Evolutionary conservation across 2,797 vertebrate genomes (phyloP), one percentile per base, ranked within the genome.

Genomic region (Pelobates cultripes): DNA sequence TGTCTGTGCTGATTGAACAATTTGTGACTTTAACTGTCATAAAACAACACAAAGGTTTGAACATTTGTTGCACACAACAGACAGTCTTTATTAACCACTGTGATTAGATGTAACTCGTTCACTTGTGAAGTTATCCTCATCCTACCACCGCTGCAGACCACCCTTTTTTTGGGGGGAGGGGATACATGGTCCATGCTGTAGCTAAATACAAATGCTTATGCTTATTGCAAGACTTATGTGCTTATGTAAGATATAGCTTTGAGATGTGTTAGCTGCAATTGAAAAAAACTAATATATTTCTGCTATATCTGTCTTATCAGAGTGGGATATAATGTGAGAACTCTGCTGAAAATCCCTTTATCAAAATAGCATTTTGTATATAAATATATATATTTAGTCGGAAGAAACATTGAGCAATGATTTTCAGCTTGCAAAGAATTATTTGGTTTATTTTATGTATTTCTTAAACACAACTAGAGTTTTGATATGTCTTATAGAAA

Each of bases 401-500:
- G 17, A 77, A 57, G 70, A 42, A 17, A 68, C 63, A 75, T 85
- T 78, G 72, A 79, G 76, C 85, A 77, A 85, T 0, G 4, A 81
- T 79, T 86, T 82, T 85, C 15, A 85, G 73, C 77, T 85, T 79
- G 76, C 78, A 55, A 82, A 90, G 82, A 86, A 86, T 73, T 82
- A 72, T 51, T 15, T n/a, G 70, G 17, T 83, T 85, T 87, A 81
- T 78, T 79, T 70, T 60, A 28, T 28, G 28, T 28, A 28, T 28
- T 28, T 28, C 81, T 28, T 51, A 9, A 69, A 85, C 78, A 87
- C 85, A 68, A 77, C 83, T 86, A 3, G 79, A 70, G 75, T 57
- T 80, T 84, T 87, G 73, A 90, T 90, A 88, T 83, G 78, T 78
- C 82, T 89, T 85, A 85, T 87, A 85, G 77, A 86, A 90, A 88